Base-by-base conservation (phyloP, 2,113 vertebrate genomes). In the Neoarius graeffei region DNA sequence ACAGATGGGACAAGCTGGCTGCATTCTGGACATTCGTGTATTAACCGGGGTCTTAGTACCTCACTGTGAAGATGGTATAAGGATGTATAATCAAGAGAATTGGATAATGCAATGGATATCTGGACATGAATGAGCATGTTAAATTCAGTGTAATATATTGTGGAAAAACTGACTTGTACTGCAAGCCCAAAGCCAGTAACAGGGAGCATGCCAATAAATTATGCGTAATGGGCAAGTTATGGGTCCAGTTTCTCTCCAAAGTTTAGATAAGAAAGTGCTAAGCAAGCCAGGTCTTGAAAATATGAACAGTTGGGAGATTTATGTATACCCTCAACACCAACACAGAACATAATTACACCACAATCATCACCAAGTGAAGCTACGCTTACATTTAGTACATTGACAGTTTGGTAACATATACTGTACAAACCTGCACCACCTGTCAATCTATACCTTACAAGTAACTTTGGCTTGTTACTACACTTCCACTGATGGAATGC, bases 381-480 rank as follows among this genome's bases (percentile, higher is more conserved):
- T 56, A 77, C n/a, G 77, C 71, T 89, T 88, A 89, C 89, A 92
- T 92, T 91, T 92, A 91, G 90, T 79, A 89, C 81, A 93, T 90
- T 66, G 25, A n/a, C 91, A 92, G 86, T 91, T 89, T 85, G 86
- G 79, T 89, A 88, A 84, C 90, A 92, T 90, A 92, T 90, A 88
- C 92, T 90, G 91, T 91, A 86, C 92, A 90, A 92, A 94, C 90
- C 92, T 87, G 81, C 87, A 57, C 85, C 88, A 54, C 85, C 93
- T 94, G 94, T 94, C 94, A 94, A 92, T 94, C 94, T 85, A 87
- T 84, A 91, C 87, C 91, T 89, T 81, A 83, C 82, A 64, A 93
- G 94, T 93, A 95, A 95, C 92, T 1, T 94, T 94, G 52, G 89
- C 90, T 87, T 92, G 91, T 91, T 87, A 71, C 90, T 82, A 90